phyloP scores from a whole-genome alignment of 2,113 vertebrate species.

The Phaethornis superciliosus region DNA sequence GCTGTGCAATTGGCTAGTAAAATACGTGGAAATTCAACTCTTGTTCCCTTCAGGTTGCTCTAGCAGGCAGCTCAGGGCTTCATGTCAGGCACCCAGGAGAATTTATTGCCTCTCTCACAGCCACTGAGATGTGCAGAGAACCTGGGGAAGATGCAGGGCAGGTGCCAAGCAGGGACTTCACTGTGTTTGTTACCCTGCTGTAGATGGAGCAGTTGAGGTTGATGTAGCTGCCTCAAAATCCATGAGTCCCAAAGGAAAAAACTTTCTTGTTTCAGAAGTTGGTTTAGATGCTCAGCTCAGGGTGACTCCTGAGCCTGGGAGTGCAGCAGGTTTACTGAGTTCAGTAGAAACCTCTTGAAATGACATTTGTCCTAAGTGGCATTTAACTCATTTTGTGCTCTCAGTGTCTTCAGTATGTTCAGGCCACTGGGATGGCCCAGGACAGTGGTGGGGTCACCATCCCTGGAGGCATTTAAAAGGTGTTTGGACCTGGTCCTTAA shows the following conservation, averaged over 20 bases:
- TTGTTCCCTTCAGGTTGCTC: background rate
- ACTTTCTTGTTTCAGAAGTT: background rate
- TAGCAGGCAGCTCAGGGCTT: background rate
- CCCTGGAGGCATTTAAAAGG: no score
- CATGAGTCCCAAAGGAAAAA: background rate
- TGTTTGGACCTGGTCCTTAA: no score
- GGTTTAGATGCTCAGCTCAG: background rate
- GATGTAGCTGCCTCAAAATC: background rate
- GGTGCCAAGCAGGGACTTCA: background rate
- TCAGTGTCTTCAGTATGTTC: background rate
- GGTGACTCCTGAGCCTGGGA: background rate
- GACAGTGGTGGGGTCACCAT: no score
- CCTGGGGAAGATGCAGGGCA: background rate
- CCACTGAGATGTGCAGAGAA: background rate
- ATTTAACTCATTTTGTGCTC: background rate
- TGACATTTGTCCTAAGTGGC: slow-evolving; percentile 20
- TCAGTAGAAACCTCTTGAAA: background rate
- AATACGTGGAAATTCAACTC: background rate
- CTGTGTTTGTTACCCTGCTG: background rate
- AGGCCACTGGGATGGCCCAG: no score
- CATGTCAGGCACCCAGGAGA: background rate
- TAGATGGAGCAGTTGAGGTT: background rate
- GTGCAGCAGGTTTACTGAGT: background rate
- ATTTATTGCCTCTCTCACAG: background rate
- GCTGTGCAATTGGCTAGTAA: background rate